A percentile compares a stretch with the other conserved stretches of the same genome.
phyloP scores from a whole-genome alignment of 2,888 invertebrate genomes.

The Flabesymbios commensalis region DNA sequence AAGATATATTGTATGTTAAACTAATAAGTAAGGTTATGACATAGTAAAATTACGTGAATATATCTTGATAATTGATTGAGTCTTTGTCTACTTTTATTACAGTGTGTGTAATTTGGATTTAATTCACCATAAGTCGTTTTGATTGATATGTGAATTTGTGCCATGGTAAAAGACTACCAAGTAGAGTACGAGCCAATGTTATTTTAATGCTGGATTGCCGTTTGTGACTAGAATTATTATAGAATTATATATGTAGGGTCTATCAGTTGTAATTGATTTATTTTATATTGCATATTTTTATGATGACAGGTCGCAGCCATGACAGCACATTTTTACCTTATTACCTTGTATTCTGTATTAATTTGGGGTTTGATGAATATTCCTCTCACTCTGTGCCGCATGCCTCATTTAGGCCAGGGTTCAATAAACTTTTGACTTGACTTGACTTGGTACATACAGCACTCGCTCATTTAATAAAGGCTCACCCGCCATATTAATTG shows the following conservation, averaged over 20 bases:
- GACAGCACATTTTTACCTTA: no score
- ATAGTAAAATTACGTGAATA: no score
- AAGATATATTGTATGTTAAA: no score
- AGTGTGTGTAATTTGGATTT: neutral
- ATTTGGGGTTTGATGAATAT: no score
- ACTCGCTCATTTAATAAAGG: neutral
- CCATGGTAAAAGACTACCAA: neutral
- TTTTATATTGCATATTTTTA: no score
- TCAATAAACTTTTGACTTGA: slow-evolving; percentile 1
- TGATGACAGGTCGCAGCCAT: no score
- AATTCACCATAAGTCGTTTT: neutral
- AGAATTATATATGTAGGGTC: neutral
- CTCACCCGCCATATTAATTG: neutral
- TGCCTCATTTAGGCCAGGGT: neutral
- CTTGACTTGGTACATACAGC: neutral
- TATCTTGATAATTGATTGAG: no score
- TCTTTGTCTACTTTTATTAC: neutral
- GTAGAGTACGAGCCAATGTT: neutral
- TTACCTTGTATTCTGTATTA: no score
- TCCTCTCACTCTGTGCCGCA: no score
- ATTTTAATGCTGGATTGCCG: neutral
- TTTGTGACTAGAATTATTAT: neutral
- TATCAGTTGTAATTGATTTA: no score
- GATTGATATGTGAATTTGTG: neutral
- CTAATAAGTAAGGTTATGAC: no score